Conservation (phyloP, 1,140 invertebrate species). For the Brachionus sp. region DNA sequence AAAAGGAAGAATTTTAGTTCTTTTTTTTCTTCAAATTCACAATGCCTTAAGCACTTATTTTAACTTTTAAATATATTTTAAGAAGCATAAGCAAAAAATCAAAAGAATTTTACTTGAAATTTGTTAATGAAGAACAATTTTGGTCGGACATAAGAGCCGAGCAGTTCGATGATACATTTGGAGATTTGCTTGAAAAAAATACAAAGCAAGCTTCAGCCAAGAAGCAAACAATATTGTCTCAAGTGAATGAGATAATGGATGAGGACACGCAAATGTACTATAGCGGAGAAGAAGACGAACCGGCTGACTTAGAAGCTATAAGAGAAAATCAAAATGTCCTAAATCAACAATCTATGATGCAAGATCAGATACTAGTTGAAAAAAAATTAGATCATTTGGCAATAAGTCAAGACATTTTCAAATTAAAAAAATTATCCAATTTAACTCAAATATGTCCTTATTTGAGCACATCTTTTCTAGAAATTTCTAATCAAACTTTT, state of each 20-base stretch:
- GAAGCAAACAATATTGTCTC: background rate
- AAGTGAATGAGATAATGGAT: background rate
- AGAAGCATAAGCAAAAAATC: background rate
- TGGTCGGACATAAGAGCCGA: background rate
- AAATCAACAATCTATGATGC: background rate
- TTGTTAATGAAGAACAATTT: conserved; percentile 2
- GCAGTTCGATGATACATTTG: background rate
- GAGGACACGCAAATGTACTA: conserved; percentile 20
- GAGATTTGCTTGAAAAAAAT: background rate
- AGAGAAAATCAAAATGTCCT: background rate
- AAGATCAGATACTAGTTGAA: background rate
- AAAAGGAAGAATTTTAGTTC: too few species aligned
- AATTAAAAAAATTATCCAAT: background rate
- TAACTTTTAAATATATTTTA: background rate
- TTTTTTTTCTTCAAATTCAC: too few species aligned
- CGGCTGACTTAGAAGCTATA: background rate
- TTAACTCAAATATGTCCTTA: background rate
- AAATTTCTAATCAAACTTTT: background rate
- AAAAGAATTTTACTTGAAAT: background rate
- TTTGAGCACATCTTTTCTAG: background rate
- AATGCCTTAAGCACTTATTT: too few species aligned
- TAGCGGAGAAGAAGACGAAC: background rate
- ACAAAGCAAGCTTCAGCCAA: background rate
- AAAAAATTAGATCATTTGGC: background rate
- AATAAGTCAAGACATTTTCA: conserved; percentile 11